phyloP scores from a whole-genome alignment of 2,888 invertebrate genomes.

The Andrena camellia region DNA sequence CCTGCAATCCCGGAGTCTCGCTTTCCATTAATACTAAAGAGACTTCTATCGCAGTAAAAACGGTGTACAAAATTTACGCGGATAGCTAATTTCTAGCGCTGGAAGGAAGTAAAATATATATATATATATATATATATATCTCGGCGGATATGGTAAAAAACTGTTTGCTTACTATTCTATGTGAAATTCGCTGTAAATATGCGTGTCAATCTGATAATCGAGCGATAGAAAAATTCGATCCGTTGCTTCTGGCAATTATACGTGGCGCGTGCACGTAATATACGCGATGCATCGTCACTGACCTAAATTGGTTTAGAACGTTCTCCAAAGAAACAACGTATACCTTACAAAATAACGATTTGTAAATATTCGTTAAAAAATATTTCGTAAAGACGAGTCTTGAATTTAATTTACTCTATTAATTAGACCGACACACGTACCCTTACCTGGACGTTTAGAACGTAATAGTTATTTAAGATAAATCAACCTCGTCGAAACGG shows the following conservation, averaged over 20 bases:
- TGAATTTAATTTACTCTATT: constrained; percentile 44
- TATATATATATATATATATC: constrained; percentile 44
- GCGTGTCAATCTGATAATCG: constrained; percentile 23
- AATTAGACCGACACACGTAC: constrained; percentile 51
- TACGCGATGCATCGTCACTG: constrained; percentile 13
- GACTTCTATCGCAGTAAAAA: constrained; percentile 47
- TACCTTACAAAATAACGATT: constrained; percentile 50
- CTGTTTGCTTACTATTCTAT: constrained; percentile 53
- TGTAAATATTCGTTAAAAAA: constrained; percentile 60
- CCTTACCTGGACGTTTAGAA: constrained; percentile 45
- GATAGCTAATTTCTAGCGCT: constrained; percentile 50
- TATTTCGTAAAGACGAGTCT: constrained; percentile 43
- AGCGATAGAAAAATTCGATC: constrained; percentile 37
- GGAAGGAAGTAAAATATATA: constrained; percentile 53
- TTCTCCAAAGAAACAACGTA: constrained; percentile 43
- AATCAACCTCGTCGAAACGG: constrained; percentile 44
- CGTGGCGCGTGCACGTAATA: constrained; percentile 5
- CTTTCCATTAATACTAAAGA: constrained; percentile 44
- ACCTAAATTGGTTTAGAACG: constrained; percentile 6
- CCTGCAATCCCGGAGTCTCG: constrained; percentile 41
- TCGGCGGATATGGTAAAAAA: constrained; percentile 68
- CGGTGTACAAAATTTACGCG: constrained; percentile 49
- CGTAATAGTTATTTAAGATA: constrained; percentile 46
- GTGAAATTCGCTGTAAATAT: constrained; percentile 47
- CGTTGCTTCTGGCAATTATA: constrained; percentile 3